Conservation (phyloP, 2,797 vertebrate genomes). For the Cyprinella venusta region DNA sequence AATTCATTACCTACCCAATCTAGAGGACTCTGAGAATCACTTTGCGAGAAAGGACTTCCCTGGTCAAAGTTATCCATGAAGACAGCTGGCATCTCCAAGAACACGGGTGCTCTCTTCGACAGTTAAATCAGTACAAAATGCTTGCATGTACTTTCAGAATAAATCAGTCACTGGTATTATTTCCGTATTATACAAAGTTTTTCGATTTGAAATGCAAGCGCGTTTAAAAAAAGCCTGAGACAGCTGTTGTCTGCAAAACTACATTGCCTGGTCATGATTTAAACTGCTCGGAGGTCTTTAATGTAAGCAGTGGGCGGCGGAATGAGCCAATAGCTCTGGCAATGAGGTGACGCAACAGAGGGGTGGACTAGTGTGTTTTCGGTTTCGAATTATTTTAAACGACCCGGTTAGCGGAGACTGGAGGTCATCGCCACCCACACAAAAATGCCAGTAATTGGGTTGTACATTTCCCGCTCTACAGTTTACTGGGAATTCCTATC, state of each 20-base stretch:
- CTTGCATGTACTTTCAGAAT: neutral
- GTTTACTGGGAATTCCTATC: constrained; percentile 18
- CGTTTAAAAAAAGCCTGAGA: neutral
- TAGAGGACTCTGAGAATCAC: constrained; percentile 62
- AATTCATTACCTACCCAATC: constrained; percentile 64
- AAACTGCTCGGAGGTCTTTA: neutral
- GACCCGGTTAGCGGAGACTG: constrained; percentile 48
- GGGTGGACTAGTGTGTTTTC: constrained; percentile 65
- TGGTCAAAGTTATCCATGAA: constrained; percentile 67
- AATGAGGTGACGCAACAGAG: constrained; percentile 39
- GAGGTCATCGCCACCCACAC: neutral
- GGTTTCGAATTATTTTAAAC: constrained; percentile 79
- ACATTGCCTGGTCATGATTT: neutral
- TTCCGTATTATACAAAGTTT: neutral
- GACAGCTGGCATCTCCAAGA: constrained; percentile 68
- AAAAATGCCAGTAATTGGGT: constrained; percentile 45
- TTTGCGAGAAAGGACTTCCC: constrained; percentile 66
- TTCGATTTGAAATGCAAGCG: neutral
- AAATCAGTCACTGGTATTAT: too few relatives aligned
- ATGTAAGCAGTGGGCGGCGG: neutral
- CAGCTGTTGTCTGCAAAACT: neutral
- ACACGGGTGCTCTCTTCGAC: neutral
- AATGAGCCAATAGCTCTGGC: constrained; percentile 3
- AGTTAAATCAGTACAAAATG: neutral
- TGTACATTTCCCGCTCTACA: constrained; percentile 43